Conservation (phyloP, 2,113 vertebrate species). For the Mus musculus region DNA sequence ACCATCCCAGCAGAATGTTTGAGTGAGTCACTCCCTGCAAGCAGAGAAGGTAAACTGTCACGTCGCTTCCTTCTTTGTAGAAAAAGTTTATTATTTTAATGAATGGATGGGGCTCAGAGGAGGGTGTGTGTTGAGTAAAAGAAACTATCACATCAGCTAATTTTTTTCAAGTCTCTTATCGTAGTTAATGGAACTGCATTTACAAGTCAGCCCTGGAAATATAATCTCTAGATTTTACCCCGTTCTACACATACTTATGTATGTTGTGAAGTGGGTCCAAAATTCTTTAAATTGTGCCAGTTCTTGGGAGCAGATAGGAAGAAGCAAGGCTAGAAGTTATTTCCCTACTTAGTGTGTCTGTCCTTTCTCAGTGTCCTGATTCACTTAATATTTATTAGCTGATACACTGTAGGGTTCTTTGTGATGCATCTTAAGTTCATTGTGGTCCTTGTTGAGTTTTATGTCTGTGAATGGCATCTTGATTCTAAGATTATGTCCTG, state of each 20-base stretch:
- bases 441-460: not conserved
- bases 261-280: not conserved
- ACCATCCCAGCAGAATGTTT: conserved; percentile 55
- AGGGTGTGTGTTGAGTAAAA: not conserved
- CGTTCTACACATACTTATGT: not conserved
- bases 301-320: not conserved
- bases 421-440: not conserved
- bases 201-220: not conserved
- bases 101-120: not conserved
- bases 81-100: conserved; percentile 27
- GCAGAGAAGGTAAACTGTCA: conserved; percentile 75
- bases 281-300: not conserved
- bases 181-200: not conserved
- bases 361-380: not conserved
- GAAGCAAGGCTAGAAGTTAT: not conserved
- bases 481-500: not conserved
- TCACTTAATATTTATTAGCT: not conserved
- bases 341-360: not conserved
- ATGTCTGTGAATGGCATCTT: not conserved
- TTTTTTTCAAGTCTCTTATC: not conserved
- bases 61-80: not conserved
- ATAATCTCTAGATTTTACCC: not conserved
- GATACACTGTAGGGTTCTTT: not conserved
- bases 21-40: conserved; percentile 68
- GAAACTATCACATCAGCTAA: not conserved